Conservation (phyloP, 2,113 vertebrate genomes). For the Furnarius figulus region DNA sequence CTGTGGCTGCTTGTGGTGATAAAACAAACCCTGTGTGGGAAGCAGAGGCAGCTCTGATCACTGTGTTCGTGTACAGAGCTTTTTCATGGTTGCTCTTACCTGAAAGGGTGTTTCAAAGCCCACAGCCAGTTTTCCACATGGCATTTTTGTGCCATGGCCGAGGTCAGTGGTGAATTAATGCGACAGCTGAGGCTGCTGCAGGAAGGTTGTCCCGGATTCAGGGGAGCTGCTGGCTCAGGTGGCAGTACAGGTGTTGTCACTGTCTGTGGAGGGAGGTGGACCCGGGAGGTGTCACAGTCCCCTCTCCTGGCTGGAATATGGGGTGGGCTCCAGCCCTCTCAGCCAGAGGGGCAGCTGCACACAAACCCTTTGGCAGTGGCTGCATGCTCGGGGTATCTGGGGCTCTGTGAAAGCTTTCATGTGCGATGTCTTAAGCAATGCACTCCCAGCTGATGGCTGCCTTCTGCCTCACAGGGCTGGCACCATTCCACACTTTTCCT, state of each 20-base stretch:
- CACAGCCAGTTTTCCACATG: not conserved
- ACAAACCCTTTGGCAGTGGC: not conserved
- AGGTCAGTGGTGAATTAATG: not conserved
- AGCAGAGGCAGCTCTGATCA: not conserved
- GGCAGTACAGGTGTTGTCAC: not conserved
- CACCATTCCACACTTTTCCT: not conserved
- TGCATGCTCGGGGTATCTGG: not conserved
- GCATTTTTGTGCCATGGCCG: not conserved
- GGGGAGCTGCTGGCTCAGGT: not conserved
- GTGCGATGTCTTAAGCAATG: slow-evolving; percentile 25
- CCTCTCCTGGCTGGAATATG: not conserved
- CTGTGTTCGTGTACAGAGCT: fast-evolving
- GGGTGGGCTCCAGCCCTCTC: not conserved
- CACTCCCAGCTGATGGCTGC: slow-evolving; percentile 27
- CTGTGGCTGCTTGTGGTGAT: not conserved
- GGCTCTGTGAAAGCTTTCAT: not conserved
- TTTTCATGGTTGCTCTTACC: not conserved
- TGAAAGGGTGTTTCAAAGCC: not conserved
- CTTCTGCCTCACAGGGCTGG: slow-evolving; percentile 1
- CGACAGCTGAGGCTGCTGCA: not conserved
- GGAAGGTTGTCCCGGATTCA: not conserved
- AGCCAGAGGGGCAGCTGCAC: not conserved
- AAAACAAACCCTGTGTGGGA: too few species aligned
- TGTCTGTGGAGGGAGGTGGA: not conserved
- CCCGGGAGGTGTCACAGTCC: not conserved